Conservation (phyloP, 2,113 vertebrate genomes). For the Anguilla japonica region DNA sequence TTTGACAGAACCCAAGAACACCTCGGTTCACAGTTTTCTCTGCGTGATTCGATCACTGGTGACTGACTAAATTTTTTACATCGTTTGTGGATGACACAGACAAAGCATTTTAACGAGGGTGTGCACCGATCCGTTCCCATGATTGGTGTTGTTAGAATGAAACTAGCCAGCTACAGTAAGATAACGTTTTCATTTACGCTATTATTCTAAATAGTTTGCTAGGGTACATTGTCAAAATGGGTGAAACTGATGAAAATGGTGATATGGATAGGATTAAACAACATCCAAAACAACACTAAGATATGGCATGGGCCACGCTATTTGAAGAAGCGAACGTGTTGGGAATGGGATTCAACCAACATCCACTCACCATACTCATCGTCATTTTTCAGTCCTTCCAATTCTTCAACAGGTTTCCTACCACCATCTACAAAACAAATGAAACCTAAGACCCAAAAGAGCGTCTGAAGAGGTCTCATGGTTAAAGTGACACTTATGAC, state of each 20-base stretch:
- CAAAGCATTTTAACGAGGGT: not conserved
- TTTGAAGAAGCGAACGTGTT: not conserved
- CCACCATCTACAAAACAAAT: constrained; percentile 19
- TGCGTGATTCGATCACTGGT: not conserved
- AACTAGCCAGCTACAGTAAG: not conserved
- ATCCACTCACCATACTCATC: constrained; percentile 44
- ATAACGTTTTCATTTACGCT: not conserved
- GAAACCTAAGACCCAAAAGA: constrained; percentile 14
- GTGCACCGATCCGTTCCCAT: not conserved
- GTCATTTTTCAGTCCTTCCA: constrained; percentile 18
- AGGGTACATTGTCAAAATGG: not conserved
- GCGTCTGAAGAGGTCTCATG: constrained; percentile 32
- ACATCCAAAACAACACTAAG: not conserved
- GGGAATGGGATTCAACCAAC: not conserved
- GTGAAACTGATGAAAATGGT: not conserved
- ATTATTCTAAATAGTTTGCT: not conserved
- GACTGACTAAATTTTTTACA: not conserved
- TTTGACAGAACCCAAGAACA: not conserved
- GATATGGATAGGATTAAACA: not conserved
- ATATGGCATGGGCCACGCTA: not conserved
- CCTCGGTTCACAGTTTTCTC: not conserved
- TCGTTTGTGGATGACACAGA: not conserved
- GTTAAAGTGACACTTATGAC: constrained; percentile 16
- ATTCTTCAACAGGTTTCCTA: constrained; percentile 1
- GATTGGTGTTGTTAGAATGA: not conserved